Evolutionary conservation across 2,797 vertebrate species (phyloP), one percentile per base, ranked within the genome.

Genomic region (Lerista edwardsae): DNA sequence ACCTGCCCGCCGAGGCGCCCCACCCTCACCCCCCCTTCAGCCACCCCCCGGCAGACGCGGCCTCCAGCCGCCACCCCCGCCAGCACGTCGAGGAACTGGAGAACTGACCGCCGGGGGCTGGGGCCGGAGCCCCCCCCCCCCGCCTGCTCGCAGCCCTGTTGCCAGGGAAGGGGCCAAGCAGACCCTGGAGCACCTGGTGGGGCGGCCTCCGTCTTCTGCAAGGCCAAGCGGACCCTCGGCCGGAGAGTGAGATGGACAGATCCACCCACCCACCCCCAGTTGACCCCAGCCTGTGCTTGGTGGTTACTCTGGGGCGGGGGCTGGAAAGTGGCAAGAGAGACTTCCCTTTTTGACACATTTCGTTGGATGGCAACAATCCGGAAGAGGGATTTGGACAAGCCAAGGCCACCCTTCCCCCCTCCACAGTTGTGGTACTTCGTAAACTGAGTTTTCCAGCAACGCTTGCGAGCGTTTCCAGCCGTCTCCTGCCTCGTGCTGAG

Each of bases 51-150:
- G 86, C 89, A 31, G 90, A 93, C 14, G 91, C 94, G 0, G 81
- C 85, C 3, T 89, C 86, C 1, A 74, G 90, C 59, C 81, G 75
- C 92, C 94, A 93, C 75, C 95, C 91, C n/a, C 91, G 90, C 3
- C 94, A 94, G 0, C 91, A 89, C 0, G 94, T 96, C 47, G 95
- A 94, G 34, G 96, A 96, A 87, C 91, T 87, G 71, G 95, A 95
- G 11, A 96, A 96, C 93, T 97, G 94, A 96, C 47, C 27, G 0
- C 21, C 67, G 57, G 72, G 80, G 77, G 76, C 12, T 44, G 14
- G 0, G 86, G 84, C 82, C 1, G 61, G 57, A 80, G 31, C 86
- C 83, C 34, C 83, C 86, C 79, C 65, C 15, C 36, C 57, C n/a
- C 77, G 14, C 57, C 44, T 72, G 12, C 77, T 90, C 90, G 41